Base-by-base conservation (phyloP, 2,888 invertebrate species). In the Rhamnusium bicolor region DNA sequence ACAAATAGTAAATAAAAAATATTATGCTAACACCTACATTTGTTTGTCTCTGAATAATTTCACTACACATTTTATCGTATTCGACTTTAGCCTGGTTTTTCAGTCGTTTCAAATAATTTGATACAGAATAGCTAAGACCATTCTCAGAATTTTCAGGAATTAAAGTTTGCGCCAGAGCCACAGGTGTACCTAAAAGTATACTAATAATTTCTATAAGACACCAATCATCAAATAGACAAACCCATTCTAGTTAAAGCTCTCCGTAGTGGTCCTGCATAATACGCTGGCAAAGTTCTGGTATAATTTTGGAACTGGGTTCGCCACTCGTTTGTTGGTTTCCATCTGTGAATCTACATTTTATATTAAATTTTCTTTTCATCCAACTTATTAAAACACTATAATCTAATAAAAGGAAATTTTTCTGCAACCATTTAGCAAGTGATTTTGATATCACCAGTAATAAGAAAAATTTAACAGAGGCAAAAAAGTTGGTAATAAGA, bases 221-320 rank as follows among this genome's bases (percentile, higher is more conserved):
- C 12, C 0, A 54, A 51, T 49, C 19, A 10, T 27, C 10, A 6
- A 29, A 49, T 24, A 12, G 47, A 32, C 51, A 29, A 46, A 76
- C 96, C 97, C 94, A 98, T 97, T 86, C 97, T 93, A 7, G 94
- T 93, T 70, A 99, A 88, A 0, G 98, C 98, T 88, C 98, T 92
- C 79, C 97, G 92, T 80, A 99, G 89, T 24, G 98, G 97, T 82
- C 92, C 92, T 65, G 94, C 93, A 88, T 99, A 99, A 88, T 99
- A 99, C 3, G 96, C 94, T 10, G 99, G 99, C 93, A 99, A 96
- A n/a, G 96, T 94, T 81, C 97, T 94, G 81, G 98, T 92, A 85
- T 99, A 99, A 87, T 94, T 95, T 82, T 97, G 96, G 89, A 99
- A 98, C 77, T 96, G 95, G 69, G 94, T 92, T 84, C 96, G 93